Base-by-base conservation (phyloP, 2,888 invertebrate genomes). In the Sialis fuliginosa region DNA sequence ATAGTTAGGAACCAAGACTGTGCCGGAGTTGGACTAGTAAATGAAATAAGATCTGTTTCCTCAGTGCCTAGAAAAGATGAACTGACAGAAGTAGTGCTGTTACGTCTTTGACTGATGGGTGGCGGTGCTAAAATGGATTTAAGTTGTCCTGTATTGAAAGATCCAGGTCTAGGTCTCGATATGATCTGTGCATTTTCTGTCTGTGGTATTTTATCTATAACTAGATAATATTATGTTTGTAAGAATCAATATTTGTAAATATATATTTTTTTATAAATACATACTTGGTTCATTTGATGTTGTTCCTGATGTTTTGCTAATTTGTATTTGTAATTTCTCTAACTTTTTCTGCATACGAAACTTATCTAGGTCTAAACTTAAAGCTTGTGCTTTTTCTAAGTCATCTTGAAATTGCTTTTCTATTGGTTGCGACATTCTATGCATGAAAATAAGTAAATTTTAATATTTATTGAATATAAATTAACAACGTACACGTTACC, bases 361-460 rank as follows among this genome's bases (percentile, higher is more conserved):
- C 60, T 85, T 81, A 59, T 89, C 88, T 53, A 88, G 67, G 39
- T 87, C 88, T 54, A 87, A 70, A 66, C 89, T 90, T 43, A 90
- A 68, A 45, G 89, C 88, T 61, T 85, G 86, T 2, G 90, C 90
- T 63, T 82, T 79, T 65, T 90, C 89, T 62, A 90, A 67, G 61
- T 91, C 89, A 52, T 85, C 84, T 70, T 86, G 76, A 60, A 83
- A 88, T 65, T 87, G 81, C 57, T 79, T 77, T 58, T 88, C 88
- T 50, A 67, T 60, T 31, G 57, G 57, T 53, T 64, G 64, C 45
- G 66, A 58, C 67, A 67, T 64, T 48, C 43, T 53, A 5, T n/a
- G 6, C 6, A 35, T n/a, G n/a, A n/a, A n/a, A n/a, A n/a, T n/a
- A n/a, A n/a, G n/a, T n/a, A n/a, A n/a, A n/a, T n/a, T n/a, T n/a